These are phyloP conservation scores for Meiosimyza platycephala DNA, from an alignment of 2,888 invertebrate genomes.

Conservation along the genomic window DNA sequence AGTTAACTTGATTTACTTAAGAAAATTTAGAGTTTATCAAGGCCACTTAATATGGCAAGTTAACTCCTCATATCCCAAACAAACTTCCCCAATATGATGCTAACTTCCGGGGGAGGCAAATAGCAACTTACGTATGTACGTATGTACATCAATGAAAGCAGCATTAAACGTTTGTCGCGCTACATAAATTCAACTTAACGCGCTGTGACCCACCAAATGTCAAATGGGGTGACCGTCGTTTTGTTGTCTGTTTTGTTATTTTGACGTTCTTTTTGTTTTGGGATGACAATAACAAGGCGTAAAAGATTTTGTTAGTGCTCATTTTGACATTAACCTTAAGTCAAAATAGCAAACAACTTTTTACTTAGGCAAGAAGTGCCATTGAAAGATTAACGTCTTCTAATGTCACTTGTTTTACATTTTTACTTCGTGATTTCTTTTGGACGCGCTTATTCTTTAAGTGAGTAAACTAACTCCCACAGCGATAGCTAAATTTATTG, in stretches of 20 bases:
- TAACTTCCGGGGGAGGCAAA: slow-evolving; percentile 45
- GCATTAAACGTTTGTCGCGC: slow-evolving; percentile 53
- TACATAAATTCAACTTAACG: slow-evolving; percentile 61
- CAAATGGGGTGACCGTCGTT: slow-evolving; percentile 21
- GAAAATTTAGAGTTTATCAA: slow-evolving; percentile 54
- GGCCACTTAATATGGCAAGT: slow-evolving; percentile 44
- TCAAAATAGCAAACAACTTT: not conserved
- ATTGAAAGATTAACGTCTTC: too few species aligned
- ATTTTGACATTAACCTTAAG: not conserved
- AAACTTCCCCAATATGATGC: slow-evolving; percentile 29
- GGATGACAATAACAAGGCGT: not conserved
- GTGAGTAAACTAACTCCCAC: too few species aligned
- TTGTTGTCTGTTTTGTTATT: not conserved
- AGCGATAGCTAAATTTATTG: too few species aligned
- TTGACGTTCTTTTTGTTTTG: not conserved
- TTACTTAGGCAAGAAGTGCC: not conserved
- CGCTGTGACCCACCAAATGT: slow-evolving; percentile 29
- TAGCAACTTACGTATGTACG: slow-evolving; percentile 43
- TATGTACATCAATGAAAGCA: slow-evolving; percentile 45
- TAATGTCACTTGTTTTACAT: too few species aligned
- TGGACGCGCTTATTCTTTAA: too few species aligned
- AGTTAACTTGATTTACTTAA: slow-evolving; percentile 39
- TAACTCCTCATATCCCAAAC: slow-evolving; percentile 20
- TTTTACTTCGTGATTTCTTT: too few species aligned
- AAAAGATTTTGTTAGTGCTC: not conserved